Percentiles rank a stretch among this genome's conserved stretches.
Evolutionary conservation across 2,797 vertebrate species (phyloP).

Genomic region (Hyperoplus immaculatus): DNA sequence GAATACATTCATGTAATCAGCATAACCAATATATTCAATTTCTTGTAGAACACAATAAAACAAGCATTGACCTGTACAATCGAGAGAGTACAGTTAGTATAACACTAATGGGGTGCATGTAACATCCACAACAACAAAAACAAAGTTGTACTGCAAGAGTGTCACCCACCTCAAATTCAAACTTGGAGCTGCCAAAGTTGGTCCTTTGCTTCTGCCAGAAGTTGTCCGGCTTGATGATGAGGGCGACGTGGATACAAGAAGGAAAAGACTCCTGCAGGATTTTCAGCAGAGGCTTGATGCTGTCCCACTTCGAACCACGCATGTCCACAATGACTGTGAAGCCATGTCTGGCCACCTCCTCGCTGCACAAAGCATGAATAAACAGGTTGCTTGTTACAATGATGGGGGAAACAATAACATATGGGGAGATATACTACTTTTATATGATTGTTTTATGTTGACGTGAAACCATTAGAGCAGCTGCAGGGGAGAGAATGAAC

Average conservation of each 20-base stretch:
- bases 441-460: not conserved
- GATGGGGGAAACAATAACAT: not conserved
- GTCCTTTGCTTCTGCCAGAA: slow-evolving; percentile 99
- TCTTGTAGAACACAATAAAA: slow-evolving; percentile 1
- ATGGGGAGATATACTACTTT: not conserved
- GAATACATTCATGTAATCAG: not conserved
- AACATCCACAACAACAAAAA: slow-evolving; percentile 6
- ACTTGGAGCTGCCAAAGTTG: slow-evolving; percentile 98
- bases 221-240: slow-evolving; percentile 99
- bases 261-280: slow-evolving; percentile 98
- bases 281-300: slow-evolving; percentile 98
- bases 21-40: not conserved
- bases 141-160: not conserved
- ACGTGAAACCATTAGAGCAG: slow-evolving; percentile 8
- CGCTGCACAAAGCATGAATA: slow-evolving; percentile 80
- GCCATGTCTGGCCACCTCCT: slow-evolving; percentile 96
- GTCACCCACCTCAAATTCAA: slow-evolving; percentile 95
- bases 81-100: not conserved
- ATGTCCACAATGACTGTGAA: slow-evolving; percentile 99
- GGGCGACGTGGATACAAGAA: slow-evolving; percentile 96
- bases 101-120: not conserved
- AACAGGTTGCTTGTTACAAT: slow-evolving; percentile 27
- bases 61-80: not conserved
- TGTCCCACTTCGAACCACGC: slow-evolving; percentile 99
- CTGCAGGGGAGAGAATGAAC: not conserved